Base-by-base conservation (phyloP, 2,797 vertebrate genomes). In the Cephalopachus bancanus region DNA sequence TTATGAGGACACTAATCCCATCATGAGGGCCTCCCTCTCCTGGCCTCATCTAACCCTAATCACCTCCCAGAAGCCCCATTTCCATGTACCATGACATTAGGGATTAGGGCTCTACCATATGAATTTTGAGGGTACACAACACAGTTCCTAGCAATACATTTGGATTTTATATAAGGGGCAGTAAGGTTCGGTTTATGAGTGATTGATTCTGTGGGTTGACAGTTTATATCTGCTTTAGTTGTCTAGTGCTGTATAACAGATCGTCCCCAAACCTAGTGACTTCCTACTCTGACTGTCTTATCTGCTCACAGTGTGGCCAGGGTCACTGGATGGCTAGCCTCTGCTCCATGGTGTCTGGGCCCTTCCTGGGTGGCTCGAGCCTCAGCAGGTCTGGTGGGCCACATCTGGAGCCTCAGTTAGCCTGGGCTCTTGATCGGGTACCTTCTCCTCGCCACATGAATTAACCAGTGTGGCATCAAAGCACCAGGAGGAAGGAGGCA, bases 1-100 rank as follows among this genome's bases (percentile, higher is more conserved):
- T 49, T 28, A 26, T 26, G 8, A 51, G 53, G 17, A 33, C 30
- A 7, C 11, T 2, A 53, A 10, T 67, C 64, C 64, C 30, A 19
- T 30, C 1, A 5, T 11, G 53, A 44, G 1, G n/a, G 30, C 67
- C 67, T 1, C 53, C 2, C 16, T 6, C 30, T 55, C 12, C 0
- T 24, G 7, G 33, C 30, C 20, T 62, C 15, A 19, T 62, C 24
- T 28, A 26, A 62, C 79, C 79, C 53, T 22, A 11, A 12, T 79
- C 1, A 8, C 19, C 76, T 67, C 28, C 30, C 19, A 79, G 76
- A n/a, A 10, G 30, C 59, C 79, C 9, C 33, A 1, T 60, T 49
- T 55, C 49, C 30, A 69, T 53, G 53, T 55, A 1, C 44, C 28
- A 44, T 60, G 44, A 14, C 19, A 1, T 11, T 22, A 44, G 53